These are phyloP conservation scores for Drosophila mettleri DNA, from an alignment of 2,888 invertebrate genomes.

Conservation along the genomic window DNA sequence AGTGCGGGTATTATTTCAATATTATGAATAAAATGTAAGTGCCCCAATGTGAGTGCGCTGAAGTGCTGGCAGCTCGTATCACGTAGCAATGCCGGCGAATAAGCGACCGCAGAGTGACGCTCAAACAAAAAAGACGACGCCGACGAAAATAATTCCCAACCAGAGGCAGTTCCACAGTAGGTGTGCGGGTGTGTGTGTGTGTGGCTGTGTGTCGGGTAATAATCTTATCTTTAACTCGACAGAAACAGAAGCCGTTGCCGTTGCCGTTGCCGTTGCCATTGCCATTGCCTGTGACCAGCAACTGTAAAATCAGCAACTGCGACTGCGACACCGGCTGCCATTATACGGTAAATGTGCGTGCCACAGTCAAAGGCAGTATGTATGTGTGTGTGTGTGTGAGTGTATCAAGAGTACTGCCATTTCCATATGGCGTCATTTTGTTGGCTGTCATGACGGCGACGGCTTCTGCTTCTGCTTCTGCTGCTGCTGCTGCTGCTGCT, in stretches of 20 bases:
- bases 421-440: slow-evolving; percentile 78
- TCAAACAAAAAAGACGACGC: slow-evolving; percentile 33
- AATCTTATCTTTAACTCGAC: slow-evolving; percentile 70
- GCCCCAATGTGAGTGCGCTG: slow-evolving; percentile 34
- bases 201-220: slow-evolving; percentile 59
- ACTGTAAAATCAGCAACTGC: slow-evolving; percentile 46
- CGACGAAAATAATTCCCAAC: slow-evolving; percentile 56
- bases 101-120: slow-evolving; percentile 36
- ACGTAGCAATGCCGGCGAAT: slow-evolving; percentile 41
- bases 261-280: slow-evolving; percentile 30
- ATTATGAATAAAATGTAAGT: slow-evolving; percentile 60
- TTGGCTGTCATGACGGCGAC: slow-evolving; percentile 52
- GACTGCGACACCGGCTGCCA: slow-evolving; percentile 50
- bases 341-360: slow-evolving; percentile 59
- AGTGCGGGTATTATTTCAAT: slow-evolving; percentile 59
- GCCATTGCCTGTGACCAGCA: slow-evolving; percentile 38
- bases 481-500: slow-evolving; percentile 38
- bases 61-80: slow-evolving; percentile 39
- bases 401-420: slow-evolving; percentile 48
- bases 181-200: slow-evolving; percentile 14
- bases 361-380: slow-evolving; percentile 24
- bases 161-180: slow-evolving; percentile 18
- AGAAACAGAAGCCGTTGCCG: slow-evolving; percentile 57
- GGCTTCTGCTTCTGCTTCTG: slow-evolving; percentile 32
- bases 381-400: slow-evolving; percentile 27